Percentiles rank a stretch among this genome's conserved stretches.
These are phyloP conservation scores for Agriopis aurantiaria DNA, from an alignment of 2,888 invertebrate species.

Conservation along the genomic window DNA sequence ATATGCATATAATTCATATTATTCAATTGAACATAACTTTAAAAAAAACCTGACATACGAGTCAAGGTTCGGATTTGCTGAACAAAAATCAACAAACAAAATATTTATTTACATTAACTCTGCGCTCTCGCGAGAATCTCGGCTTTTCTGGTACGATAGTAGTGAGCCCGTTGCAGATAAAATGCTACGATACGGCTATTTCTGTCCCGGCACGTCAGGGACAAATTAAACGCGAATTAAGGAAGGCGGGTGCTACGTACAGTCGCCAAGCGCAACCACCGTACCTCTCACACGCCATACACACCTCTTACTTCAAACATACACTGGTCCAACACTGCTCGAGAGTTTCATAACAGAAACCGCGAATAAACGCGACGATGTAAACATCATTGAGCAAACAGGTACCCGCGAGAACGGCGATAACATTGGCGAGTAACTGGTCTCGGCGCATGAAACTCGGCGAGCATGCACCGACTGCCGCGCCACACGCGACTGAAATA, in stretches of 20 bases:
- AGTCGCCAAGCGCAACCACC: constrained; percentile 52
- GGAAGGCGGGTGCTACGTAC: constrained; percentile 40
- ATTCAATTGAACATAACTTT: not conserved
- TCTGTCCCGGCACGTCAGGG: constrained; percentile 56
- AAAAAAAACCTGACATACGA: not conserved
- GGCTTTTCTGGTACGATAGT: constrained; percentile 26
- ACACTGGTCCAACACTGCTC: constrained; percentile 19
- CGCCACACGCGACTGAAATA: constrained; percentile 62
- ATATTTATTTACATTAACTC: constrained; percentile 1
- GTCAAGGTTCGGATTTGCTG: not conserved
- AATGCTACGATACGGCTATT: constrained; percentile 54
- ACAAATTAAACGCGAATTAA: constrained; percentile 60
- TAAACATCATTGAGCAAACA: constrained; percentile 44
- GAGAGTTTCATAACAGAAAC: constrained; percentile 30
- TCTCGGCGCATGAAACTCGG: constrained; percentile 41
- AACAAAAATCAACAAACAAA: not conserved
- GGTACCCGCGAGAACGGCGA: constrained; percentile 30
- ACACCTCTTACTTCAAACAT: constrained; percentile 15
- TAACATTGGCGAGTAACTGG: constrained; percentile 42
- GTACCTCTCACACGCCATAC: constrained; percentile 52
- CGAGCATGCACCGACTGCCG: constrained; percentile 41
- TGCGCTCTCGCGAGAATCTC: not conserved
- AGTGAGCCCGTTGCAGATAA: constrained; percentile 39
- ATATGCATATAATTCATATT: not conserved
- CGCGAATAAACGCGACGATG: constrained; percentile 44